Evolutionary conservation across 1,140 invertebrate species (phyloP), one percentile per base, ranked within the genome.

Genomic region (Drosophila burlai): DNA sequence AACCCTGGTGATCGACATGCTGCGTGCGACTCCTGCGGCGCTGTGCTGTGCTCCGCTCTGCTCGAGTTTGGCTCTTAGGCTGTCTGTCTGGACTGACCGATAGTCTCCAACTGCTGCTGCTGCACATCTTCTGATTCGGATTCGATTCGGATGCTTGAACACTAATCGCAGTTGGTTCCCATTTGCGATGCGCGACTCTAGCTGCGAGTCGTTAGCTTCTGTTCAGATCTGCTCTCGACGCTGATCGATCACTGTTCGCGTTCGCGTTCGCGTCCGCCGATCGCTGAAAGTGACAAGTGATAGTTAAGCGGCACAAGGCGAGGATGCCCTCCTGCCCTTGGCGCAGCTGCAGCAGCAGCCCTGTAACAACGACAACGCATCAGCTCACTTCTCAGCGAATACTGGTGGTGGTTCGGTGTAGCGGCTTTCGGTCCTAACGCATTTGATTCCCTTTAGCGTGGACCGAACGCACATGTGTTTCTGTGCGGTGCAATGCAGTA

Each of bases 391-490:
- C 76, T 55, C 45, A 73, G 80, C 83, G 84, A 76, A 50, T 90
- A 81, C 85, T 89, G 84, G 81, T 84, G 81, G 67, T 89, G 83
- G 78, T 90, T 67, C 87, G 84, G 81, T 90, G 85, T 90, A 87
- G 81, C 84, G 84, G 84, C 85, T 89, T 85, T 89, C 84, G 84
- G 84, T 89, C 84, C 84, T 79, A 90, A 89, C 84, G 84, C 84
- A 81, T 89, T 81, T 89, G 84, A 75, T 89, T 89, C 84, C 84
- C 84, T 89, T 89, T 89, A 89, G 84, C 84, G 84, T 87, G 84
- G 84, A 89, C 84, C 84, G 84, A 89, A 87, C 85, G 85, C 84
- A 89, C 86, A 89, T 16, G 6, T 85, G 6, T 85, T 62, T 90
- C 78, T 90, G 86, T 89, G 84, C 84, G 85, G 84, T 90, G 84